These are phyloP conservation scores for Tortrix viridana DNA, from an alignment of 2,888 invertebrate species.

Conservation along the genomic window DNA sequence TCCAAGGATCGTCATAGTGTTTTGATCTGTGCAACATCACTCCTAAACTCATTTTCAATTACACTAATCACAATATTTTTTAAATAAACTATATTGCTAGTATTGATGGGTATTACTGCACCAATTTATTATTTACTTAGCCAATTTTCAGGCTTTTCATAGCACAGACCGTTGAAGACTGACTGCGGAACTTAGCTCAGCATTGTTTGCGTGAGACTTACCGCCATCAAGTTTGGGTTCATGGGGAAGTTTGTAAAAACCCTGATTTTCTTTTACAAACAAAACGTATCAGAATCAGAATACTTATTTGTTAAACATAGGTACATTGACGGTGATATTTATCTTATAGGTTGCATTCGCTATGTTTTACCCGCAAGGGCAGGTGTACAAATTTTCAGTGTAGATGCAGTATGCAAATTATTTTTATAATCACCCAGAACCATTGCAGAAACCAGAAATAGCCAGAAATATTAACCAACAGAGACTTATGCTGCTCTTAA, in stretches of 20 bases:
- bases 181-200: constrained; percentile 56
- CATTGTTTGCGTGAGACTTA: constrained; percentile 70
- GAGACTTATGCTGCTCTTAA: too few species aligned
- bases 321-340: too few species aligned
- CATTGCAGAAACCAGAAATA: too few species aligned
- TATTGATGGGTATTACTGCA: neutral
- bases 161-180: constrained; percentile 56
- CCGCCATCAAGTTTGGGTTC: constrained; percentile 56
- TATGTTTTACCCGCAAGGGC: too few species aligned
- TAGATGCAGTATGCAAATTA: too few species aligned
- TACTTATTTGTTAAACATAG: too few species aligned
- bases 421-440: too few species aligned
- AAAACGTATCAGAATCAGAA: too few species aligned
- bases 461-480: too few species aligned
- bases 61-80: constrained; percentile 25
- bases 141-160: constrained; percentile 58
- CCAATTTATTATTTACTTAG: neutral
- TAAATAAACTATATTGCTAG: neutral
- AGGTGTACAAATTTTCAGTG: too few species aligned
- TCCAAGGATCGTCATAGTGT: constrained; percentile 67
- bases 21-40: constrained; percentile 42
- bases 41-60: constrained; percentile 52
- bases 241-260: constrained; percentile 5
- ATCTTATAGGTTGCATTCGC: too few species aligned
- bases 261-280: too few species aligned